Evolutionary conservation across 2,113 vertebrate species (phyloP), one percentile per base, ranked within the genome.

Genomic region (Aspidoscelis tigris): DNA sequence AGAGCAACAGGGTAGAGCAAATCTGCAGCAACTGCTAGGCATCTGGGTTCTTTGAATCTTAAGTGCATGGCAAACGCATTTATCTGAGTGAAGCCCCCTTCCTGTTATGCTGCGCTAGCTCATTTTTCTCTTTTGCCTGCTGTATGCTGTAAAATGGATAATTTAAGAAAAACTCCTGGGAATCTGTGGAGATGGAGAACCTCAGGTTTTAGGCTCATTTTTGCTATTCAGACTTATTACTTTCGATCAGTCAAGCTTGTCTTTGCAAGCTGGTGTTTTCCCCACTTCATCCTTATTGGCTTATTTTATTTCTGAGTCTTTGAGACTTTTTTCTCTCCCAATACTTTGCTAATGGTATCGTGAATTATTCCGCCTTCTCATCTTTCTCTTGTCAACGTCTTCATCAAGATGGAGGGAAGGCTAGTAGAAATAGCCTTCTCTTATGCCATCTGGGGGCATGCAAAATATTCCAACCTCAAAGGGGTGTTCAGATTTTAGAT

Each of bases 171-270:
- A 50, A 50, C 47, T 50, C 47, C 47, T 50, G 47, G 47, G 72
- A 50, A 78, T 72, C 55, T 84, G 8, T 47, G 18, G 33, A 41
- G 41, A 61, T 71, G 22, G 22, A 82, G 26, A 64, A 72, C n/a
- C 39, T 43, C 21, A 41, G 64, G 50, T 70, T 69, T 70, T 20
- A 33, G 50, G 33, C 21, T 44, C 26, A 72, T 71, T 71, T 18
- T 71, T 64, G n/a, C 73, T 75, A 22, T 50, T 65, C 61, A 76
- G 33, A 39, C 44, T n/a, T 76, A 68, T 39, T 83, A 80, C 78
- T 33, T 69, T 69, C 61, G 53, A 78, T 39, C 18, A 64, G 41
- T 78, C 53, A 78, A 33, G 26, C 53, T 84, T 83, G 26, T 20
- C 58, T 76, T 66, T 83, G 18, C 47, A 66, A 7, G 61, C 61